Base-by-base conservation (phyloP, 2,888 invertebrate genomes). In the Volucella inflata region DNA sequence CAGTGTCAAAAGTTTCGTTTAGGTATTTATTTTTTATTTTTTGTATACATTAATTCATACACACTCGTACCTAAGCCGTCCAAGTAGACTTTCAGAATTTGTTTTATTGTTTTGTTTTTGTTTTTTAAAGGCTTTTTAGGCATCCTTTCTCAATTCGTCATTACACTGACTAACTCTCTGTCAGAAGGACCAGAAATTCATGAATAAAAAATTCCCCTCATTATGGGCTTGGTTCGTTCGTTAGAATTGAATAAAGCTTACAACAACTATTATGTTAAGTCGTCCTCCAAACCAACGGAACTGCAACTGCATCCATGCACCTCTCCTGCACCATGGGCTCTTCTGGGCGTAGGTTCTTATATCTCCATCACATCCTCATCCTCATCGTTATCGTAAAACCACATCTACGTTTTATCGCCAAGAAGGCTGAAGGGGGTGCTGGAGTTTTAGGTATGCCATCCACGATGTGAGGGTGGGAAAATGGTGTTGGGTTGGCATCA, bases 201-300 rank as follows among this genome's bases (percentile, higher is more conserved):
- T 84, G 80, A 80, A 84, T 84, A 84, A 84, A 80, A 80, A 84
- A 84, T 80, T 84, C 80, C 30, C 72, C 81, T 85, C 85, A 85
- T 85, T 85, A 85, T 81, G 71, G 71, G 68, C 76, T 71, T 30
- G 30, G 30, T 30, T 72, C 76, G 76, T 80, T 85, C 80, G 76
- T 85, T 80, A 68, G 76, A 81, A 85, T 81, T 85, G 77, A 85
- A 72, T 80, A 85, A 85, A 78, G 57, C 80, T 72, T 81, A 80
- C 67, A 81, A 81, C 81, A 81, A 85, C 80, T 85, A 80, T 81
- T 71, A 76, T 76, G 76, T 67, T 81, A 77, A 85, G 76, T 81
- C 68, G 62, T 72, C 67, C 67, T 76, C 21, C 50, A 57, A 65
- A 59, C 78, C 62, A 72, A 48, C 48, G 44, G 59, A 65, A 64